Evolutionary conservation across 2,888 invertebrate genomes (phyloP), one percentile per base, ranked within the genome.

Genomic region (Xestoiulus laeticollis): DNA sequence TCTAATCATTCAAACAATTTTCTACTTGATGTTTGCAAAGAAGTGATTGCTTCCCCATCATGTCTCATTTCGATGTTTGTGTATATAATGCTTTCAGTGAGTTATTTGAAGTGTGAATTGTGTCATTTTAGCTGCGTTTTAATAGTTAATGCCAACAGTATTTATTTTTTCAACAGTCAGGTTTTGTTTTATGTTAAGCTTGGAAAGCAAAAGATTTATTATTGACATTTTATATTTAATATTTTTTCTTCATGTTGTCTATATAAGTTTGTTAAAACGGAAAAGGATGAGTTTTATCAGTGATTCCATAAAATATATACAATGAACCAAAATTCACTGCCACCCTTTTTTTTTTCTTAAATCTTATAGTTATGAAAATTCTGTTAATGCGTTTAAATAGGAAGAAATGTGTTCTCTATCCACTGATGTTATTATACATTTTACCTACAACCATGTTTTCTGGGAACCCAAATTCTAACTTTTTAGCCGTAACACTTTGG

Each of bases 61-160:
- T 78, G 14, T 68, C 78, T 12, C 30, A 78, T 30, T 30, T 78
- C 30, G 30, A 3, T 78, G 78, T 78, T 78, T 78, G 30, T 78
- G 78, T 78, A 78, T 78, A 78, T 78, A 78, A 30, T 30, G 78
- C 30, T 78, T 78, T 78, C 78, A 30, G 30, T 30, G 78, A 78
- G 14, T 78, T 78, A n/a, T 48, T 26, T 26, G 68, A 68, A 22
- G n/a, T 26, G 68, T 26, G 26, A 4, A 16, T 68, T 26, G 68
- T 68, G 14, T 12, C 26, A 26, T 68, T 68, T 78, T 78, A 78
- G 78, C 78, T 14, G 1, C 78, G 30, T 26, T 26, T n/a, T 16
- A 14, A 26, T 8, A 30, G 78, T 78, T 78, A 30, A 30, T 78
- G 78, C 30, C 78, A 10, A 78, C 78, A 78, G 78, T 78, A 78